phyloP scores from a whole-genome alignment of 2,113 vertebrate species.

The Alosa alosa region DNA sequence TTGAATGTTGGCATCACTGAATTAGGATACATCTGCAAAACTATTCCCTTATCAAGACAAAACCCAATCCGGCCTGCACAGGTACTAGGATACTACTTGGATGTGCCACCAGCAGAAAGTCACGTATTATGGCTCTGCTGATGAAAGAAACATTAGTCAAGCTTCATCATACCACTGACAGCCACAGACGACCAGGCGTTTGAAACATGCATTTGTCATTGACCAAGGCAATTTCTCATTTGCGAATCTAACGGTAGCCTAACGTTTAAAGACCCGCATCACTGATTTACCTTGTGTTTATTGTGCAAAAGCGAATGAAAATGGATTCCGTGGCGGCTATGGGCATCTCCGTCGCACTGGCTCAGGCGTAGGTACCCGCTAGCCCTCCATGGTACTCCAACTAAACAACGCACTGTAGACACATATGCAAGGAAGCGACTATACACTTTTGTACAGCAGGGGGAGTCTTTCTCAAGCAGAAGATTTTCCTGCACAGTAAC shows the following conservation, averaged over 20 bases:
- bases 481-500: not conserved
- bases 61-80: not conserved
- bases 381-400: constrained; percentile 9
- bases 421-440: not conserved
- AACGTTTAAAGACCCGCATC: not conserved
- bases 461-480: not conserved
- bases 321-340: constrained; percentile 14
- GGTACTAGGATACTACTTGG: not conserved
- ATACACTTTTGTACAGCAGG: not conserved
- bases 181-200: not conserved
- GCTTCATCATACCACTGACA: not conserved
- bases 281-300: not conserved
- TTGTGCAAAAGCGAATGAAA: constrained; percentile 9
- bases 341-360: constrained; percentile 15
- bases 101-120: not conserved
- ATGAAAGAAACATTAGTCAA: not conserved
- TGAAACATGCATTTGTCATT: not conserved
- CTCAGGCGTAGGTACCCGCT: constrained; percentile 11
- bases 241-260: not conserved
- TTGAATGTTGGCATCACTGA: not conserved
- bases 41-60: not conserved
- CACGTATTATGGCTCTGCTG: not conserved
- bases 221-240: not conserved
- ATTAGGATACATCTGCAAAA: not conserved
- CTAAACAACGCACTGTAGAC: constrained; percentile 13